Base-by-base conservation (phyloP, 2,113 vertebrate species). In the Blennius ocellaris region DNA sequence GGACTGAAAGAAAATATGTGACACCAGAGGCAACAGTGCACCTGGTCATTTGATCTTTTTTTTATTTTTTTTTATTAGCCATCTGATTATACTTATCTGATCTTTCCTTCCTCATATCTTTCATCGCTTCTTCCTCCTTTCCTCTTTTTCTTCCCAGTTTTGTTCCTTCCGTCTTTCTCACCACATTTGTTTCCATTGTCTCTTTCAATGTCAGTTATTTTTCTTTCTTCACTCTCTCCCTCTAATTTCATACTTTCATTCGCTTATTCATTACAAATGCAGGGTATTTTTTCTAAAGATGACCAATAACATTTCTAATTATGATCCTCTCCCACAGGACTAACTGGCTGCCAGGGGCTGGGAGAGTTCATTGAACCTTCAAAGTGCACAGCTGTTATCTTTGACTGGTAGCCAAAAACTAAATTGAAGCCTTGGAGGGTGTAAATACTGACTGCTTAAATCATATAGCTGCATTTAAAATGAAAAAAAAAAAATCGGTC, bases 261-360 rank as follows among this genome's bases (percentile, higher is more conserved):
- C 8, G 17, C 11, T 67, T 48, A 16, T 59, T 64, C 15, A 50
- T 73, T 37, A 40, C 48, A 80, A 69, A 72, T 39, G 17, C 44
- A 60, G 38, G 16, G 47, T 69, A 50, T 58, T 78, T 93, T 93
- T 90, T 94, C 90, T 30, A 30, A 94, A 93, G 92, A 96, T 96
- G 94, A 96, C 95, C 96, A 37, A 51, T 95, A 96, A 90, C 92
- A 93, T 95, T 95, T 95, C 93, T 96, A 96, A 97, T 97, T 96
- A 98, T 92, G 93, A 94, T 93, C 92, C 90, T 94, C 93, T 96
- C 95, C 95, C 95, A 92, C 80, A 92, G 92, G 95, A 90, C 81
- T 73, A 78, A 74, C 85, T 86, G 86, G 91, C 91, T 94, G 95
- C 94, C 95, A 96, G 89, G 78, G 92, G 94, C 92, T 93, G 92